A percentile compares a stretch with the other conserved stretches of the same genome.
These are phyloP conservation scores for Saguinus oedipus DNA, from an alignment of 2,797 vertebrate genomes.

Conservation along the genomic window DNA sequence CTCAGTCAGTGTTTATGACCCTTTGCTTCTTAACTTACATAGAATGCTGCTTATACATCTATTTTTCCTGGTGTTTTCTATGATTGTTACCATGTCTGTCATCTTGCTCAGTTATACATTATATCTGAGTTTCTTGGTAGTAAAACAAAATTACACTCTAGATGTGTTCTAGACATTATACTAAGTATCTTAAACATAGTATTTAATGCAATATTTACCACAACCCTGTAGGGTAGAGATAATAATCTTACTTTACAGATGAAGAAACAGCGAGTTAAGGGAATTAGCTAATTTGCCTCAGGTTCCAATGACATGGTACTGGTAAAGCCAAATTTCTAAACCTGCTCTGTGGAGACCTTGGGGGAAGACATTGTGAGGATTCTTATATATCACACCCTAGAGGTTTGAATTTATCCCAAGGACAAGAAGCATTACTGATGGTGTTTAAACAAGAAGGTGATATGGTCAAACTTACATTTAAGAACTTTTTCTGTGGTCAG, in stretches of 20 bases:
- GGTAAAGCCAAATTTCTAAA: background rate
- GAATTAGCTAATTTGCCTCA: background rate
- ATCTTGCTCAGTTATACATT: background rate
- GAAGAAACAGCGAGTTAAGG: background rate
- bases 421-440: background rate
- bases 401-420: background rate
- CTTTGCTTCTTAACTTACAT: background rate
- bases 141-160: background rate
- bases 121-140: background rate
- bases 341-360: background rate
- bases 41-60: background rate
- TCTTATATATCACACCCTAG: background rate
- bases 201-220: background rate
- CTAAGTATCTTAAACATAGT: background rate
- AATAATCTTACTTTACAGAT: background rate
- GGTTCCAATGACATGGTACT: background rate
- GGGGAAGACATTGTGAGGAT: background rate
- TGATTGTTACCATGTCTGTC: background rate
- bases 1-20: background rate
- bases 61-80: background rate
- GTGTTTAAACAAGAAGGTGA: background rate
- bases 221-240: background rate
- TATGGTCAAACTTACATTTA: slow-evolving; percentile 18
- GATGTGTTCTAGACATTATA: slow-evolving; percentile 14
- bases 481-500: background rate